Evolutionary conservation across 1,140 invertebrate genomes (phyloP), one percentile per base, ranked within the genome.

Genomic region (Bombus confusus): DNA sequence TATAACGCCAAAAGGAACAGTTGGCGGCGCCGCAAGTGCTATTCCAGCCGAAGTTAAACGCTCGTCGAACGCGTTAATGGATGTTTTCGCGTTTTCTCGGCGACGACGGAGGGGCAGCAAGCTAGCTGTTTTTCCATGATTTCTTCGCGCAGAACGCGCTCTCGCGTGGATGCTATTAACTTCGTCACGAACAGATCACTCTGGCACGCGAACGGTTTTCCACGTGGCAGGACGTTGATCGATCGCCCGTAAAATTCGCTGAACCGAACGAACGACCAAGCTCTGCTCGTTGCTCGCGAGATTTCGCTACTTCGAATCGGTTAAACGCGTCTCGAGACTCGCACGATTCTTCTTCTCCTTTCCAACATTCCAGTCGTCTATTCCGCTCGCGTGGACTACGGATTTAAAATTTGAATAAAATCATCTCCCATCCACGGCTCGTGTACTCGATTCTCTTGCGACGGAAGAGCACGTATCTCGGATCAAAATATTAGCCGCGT

Each of bases 141-240:
- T 90, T 90, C 85, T 84, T 90, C 85, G 72, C 18, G n/a, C 9
- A 13, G n/a, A 18, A n/a, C 28, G 34, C 5, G 31, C 28, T n/a
- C 59, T 62, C 85, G 80, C 18, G 1, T 8, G 5, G 47, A 52
- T 52, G 47, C 80, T 80, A 87, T 90, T 87, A 89, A 85, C 87
- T 85, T 79, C 68, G 81, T 89, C 81, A 64, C 87, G 87, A 80
- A 64, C 66, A 83, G 80, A 85, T 77, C 62, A 22, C 52, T 64
- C 37, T 15, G 80, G 62, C 80, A 89, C 85, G 85, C 88, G 88
- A 87, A 74, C 86, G 71, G 57, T 87, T 85, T 89, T 85, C 85
- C 66, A 87, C 57, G 75, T 59, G 28, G 72, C 78, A 1, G 73
- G 85, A 90, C 88, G 88, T 89, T 90, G 88, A 90, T 90, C 88